phyloP scores from a whole-genome alignment of 1,140 invertebrate genomes.

The Ylistrum balloti region DNA sequence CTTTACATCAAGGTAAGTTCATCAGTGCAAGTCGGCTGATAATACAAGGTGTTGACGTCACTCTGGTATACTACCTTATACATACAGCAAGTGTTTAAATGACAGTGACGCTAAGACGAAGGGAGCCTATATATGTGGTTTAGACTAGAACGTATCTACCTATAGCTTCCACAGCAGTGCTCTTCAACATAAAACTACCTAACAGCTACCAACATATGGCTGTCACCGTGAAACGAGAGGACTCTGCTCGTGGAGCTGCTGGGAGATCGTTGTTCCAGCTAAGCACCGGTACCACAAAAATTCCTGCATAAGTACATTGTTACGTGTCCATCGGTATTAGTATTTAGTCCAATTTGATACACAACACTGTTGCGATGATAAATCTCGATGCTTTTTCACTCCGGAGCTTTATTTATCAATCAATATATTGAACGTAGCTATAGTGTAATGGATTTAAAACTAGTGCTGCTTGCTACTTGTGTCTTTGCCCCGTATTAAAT shows the following conservation, averaged over 20 bases:
- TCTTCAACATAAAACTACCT: constrained; percentile 7
- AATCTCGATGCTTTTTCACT: constrained; percentile 29
- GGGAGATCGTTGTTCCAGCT: not conserved
- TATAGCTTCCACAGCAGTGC: not conserved
- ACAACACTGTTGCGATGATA: constrained; percentile 33
- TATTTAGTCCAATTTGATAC: constrained; percentile 40
- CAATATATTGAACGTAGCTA: constrained; percentile 38
- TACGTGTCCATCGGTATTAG: constrained; percentile 32
- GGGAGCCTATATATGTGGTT: constrained; percentile 33
- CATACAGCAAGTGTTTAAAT: constrained; percentile 28
- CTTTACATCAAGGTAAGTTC: constrained; percentile 38
- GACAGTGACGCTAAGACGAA: constrained; percentile 37
- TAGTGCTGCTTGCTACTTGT: constrained; percentile 32
- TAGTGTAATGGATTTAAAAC: constrained; percentile 21
- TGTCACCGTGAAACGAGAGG: not conserved
- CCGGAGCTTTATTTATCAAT: constrained; percentile 21
- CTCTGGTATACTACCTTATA: not conserved
- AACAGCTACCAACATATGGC: constrained; percentile 11
- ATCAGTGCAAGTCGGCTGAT: not conserved
- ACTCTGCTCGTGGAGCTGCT: not conserved
- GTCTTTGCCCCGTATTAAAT: constrained; percentile 26
- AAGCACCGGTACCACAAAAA: not conserved
- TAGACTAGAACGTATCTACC: no score
- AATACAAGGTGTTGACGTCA: constrained; percentile 7
- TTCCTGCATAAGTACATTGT: not conserved